Evolutionary conservation across 2,797 vertebrate species (phyloP).

Genomic region (Remorina albescens): DNA sequence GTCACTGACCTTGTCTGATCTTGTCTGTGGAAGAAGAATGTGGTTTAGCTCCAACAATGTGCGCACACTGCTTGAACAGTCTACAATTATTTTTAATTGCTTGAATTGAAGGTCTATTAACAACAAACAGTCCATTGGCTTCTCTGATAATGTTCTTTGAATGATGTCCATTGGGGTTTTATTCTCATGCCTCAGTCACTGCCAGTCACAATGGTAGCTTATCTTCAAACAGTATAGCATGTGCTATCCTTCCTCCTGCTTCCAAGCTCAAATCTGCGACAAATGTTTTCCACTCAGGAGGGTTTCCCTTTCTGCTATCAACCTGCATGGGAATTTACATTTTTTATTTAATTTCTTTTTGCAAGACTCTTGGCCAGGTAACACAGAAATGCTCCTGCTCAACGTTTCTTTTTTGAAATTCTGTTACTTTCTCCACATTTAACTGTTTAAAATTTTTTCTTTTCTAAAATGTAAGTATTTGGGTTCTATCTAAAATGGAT

Average conservation of each 20-base stretch:
- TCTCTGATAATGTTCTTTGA: conserved; percentile 38
- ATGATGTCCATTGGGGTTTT: conserved; percentile 28
- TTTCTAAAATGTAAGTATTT: background rate
- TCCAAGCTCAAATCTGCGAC: conserved; percentile 31
- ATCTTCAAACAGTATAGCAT: conserved; percentile 43
- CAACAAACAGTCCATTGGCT: conserved; percentile 38
- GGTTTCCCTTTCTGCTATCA: conserved; percentile 17
- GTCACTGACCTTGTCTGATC: background rate
- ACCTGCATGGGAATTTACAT: conserved; percentile 13
- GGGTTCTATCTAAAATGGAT: background rate
- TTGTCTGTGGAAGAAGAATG: background rate
- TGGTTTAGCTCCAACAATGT: conserved; percentile 9
- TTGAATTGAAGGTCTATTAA: conserved; percentile 39
- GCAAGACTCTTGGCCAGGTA: conserved; percentile 17
- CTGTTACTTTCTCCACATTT: background rate
- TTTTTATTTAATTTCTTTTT: background rate
- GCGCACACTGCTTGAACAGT: conserved; percentile 17
- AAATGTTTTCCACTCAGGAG: conserved; percentile 42
- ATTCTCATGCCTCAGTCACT: conserved; percentile 28
- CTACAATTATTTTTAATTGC: conserved; percentile 30
- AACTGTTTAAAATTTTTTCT: background rate
- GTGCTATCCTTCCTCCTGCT: conserved; percentile 13
- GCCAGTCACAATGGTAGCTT: conserved; percentile 26
- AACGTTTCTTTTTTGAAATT: background rate
- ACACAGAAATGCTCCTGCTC: conserved; percentile 23